Evolutionary conservation across 2,888 invertebrate species (phyloP), one percentile per base, ranked within the genome.

Genomic region (Aphodius sticticus): DNA sequence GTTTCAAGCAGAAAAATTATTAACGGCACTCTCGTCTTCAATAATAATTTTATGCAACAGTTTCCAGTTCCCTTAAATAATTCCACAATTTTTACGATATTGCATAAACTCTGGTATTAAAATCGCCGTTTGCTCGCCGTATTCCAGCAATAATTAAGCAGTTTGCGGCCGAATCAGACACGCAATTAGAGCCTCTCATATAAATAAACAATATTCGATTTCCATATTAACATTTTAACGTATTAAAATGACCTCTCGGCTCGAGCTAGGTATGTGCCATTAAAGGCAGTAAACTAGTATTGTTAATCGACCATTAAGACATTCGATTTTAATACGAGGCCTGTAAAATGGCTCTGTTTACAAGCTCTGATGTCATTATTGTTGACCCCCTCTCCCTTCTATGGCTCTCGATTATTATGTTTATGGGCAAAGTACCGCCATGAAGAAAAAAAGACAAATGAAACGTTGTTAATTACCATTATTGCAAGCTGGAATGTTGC

Each of bases 171-270:
- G 12, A 7, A 53, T 53, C 53, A 12, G 53, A 53, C 53, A 53
- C 53, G 53, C 53, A 53, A 53, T 53, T 53, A 53, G 53, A 53
- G 2, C 53, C 53, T 53, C 53, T 53, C 53, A 53, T 53, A 53
- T 53, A 53, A 53, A 53, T 53, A 53, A 53, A 53, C 53, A 53
- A 53, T 53, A 53, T 53, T 53, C 53, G 53, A 53, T 53, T 53
- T 53, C 53, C 53, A 53, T 53, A 53, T 53, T 53, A 53, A 53
- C 53, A 53, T 53, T 53, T 53, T 53, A 53, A 53, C 53, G 6
- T 53, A 53, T 53, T 7, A 53, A 53, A 53, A 53, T 53, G 53
- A 12, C 9, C 53, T 5, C 53, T 26, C 53, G 53, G 53, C 12
- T 12, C 53, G 53, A 53, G 53, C 53, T 53, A 53, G 53, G 3